phyloP scores from a whole-genome alignment of 2,888 invertebrate genomes.

The Sipha maydis region DNA sequence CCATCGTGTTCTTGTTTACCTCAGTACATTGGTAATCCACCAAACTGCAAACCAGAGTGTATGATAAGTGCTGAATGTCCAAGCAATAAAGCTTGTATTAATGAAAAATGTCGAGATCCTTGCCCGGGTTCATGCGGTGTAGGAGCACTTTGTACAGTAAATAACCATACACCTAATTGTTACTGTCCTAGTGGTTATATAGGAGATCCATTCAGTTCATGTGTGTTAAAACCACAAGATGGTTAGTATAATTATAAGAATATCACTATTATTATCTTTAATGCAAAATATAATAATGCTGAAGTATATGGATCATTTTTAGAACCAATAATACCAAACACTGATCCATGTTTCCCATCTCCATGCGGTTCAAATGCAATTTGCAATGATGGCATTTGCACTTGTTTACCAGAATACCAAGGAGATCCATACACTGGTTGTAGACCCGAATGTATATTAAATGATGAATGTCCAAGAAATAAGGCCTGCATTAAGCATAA shows the following conservation, averaged over 20 bases:
- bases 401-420: conserved; percentile 73
- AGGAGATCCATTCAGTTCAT: conserved; percentile 82
- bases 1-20: conserved; percentile 79
- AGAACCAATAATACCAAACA: conserved; percentile 31
- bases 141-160: conserved; percentile 69
- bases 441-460: conserved; percentile 80
- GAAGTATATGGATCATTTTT: not conserved
- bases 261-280: too few species aligned
- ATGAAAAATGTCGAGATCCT: conserved; percentile 67
- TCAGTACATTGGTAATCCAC: conserved; percentile 78
- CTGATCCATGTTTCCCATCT: conserved; percentile 76
- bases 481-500: conserved; percentile 78
- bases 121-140: conserved; percentile 67
- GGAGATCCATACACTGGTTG: conserved; percentile 77
- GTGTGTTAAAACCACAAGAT: conserved; percentile 70
- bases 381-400: conserved; percentile 74
- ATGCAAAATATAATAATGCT: not conserved
- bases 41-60: conserved; percentile 82
- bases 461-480: conserved; percentile 77
- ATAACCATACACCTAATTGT: conserved; percentile 78
- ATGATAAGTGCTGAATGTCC: conserved; percentile 66
- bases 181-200: conserved; percentile 74
- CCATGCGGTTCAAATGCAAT: conserved; percentile 79
- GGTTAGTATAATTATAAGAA: conserved; percentile 42
- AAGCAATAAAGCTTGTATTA: conserved; percentile 67